Evolutionary conservation across 2,797 vertebrate genomes (phyloP).

Genomic region (Smutsia temminckii): DNA sequence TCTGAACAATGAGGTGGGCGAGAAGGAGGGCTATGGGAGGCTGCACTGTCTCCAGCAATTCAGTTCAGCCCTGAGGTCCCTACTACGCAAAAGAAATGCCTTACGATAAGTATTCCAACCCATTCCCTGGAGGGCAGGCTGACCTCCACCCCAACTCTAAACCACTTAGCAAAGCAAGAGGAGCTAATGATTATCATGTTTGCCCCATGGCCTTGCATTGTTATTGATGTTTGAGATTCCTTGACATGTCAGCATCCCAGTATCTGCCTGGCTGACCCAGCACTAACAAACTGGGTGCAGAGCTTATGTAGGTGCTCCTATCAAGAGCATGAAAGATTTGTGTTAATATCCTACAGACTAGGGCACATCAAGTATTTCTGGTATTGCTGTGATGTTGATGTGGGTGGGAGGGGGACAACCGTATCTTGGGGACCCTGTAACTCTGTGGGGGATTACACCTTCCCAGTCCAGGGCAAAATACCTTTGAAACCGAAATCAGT

Average conservation of each 20-base stretch:
- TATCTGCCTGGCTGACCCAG: not conserved
- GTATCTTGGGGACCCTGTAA: not conserved
- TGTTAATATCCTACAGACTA: not conserved
- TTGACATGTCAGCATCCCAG: not conserved
- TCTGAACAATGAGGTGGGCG: not conserved
- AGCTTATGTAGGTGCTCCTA: not conserved
- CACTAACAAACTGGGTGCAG: not conserved
- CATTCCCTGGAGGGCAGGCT: not conserved
- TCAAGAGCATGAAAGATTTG: not conserved
- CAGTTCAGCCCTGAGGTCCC: not conserved
- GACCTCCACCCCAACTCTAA: not conserved
- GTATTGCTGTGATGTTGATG: not conserved
- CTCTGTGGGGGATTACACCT: too few relatives aligned
- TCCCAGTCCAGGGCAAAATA: too few relatives aligned
- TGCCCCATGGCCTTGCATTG: not conserved
- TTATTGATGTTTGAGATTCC: not conserved
- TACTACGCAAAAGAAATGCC: not conserved
- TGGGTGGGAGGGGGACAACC: not conserved
- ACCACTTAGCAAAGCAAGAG: not conserved
- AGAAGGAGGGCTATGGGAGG: not conserved
- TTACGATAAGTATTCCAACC: not conserved
- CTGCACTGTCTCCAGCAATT: not conserved
- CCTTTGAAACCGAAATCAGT: too few relatives aligned
- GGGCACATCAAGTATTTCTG: not conserved
- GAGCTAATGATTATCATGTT: not conserved